These are phyloP conservation scores for Galleria mellonella DNA, from an alignment of 1,140 invertebrate genomes.

Conservation along the genomic window DNA sequence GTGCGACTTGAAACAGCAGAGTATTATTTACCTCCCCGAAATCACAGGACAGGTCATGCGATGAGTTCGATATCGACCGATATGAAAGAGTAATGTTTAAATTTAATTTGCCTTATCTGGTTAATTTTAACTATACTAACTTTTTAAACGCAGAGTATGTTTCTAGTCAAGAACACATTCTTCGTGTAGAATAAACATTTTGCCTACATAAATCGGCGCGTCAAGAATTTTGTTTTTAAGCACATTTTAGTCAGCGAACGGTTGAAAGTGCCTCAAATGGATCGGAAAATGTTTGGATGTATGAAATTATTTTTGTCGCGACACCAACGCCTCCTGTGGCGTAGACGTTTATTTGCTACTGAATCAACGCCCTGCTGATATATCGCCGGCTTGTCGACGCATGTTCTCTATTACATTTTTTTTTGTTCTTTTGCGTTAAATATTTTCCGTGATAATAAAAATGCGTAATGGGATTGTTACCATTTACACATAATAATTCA, in stretches of 20 bases:
- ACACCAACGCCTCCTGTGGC: conserved; percentile 38
- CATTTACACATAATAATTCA: no score
- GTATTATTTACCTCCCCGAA: no score
- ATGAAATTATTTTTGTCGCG: conserved; percentile 63
- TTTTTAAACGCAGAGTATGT: no score
- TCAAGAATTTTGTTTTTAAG: conserved; percentile 13
- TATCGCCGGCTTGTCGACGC: conserved; percentile 39
- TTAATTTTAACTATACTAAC: no score
- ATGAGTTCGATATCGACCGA: no score
- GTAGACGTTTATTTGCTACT: conserved; percentile 60
- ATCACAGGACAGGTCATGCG: no score
- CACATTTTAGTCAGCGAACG: conserved; percentile 28
- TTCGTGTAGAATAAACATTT: not conserved
- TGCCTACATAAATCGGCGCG: not conserved
- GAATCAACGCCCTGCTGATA: conserved; percentile 66
- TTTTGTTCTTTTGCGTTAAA: conserved; percentile 10
- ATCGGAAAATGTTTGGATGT: conserved; percentile 59
- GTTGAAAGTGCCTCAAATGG: conserved; percentile 46
- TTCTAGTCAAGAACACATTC: no score
- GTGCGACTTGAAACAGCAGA: no score
- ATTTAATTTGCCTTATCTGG: no score
- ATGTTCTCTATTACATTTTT: conserved; percentile 51
- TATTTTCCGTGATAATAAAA: no score
- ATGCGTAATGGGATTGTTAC: no score
- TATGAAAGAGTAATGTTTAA: no score